A percentile compares a stretch with the other conserved stretches of the same genome.
These are phyloP conservation scores for Venustaconcha ellipsiformis DNA, from an alignment of 1,140 invertebrate genomes.

Conservation along the genomic window DNA sequence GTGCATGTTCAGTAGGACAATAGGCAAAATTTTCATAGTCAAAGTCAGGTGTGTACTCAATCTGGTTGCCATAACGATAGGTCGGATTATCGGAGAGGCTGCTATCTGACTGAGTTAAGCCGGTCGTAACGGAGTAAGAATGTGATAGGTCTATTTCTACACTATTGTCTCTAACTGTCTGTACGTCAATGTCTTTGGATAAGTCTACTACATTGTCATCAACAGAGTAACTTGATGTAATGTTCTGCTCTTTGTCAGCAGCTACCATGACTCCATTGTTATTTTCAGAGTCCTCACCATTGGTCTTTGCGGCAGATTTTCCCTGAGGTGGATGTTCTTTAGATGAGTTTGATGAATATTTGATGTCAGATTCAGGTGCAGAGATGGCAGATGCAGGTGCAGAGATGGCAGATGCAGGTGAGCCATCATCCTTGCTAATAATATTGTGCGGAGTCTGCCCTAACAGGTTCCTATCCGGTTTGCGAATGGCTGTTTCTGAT, in stretches of 20 bases:
- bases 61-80: constrained; percentile 28
- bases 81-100: constrained; percentile 24
- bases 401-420: too few relatives aligned
- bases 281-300: background rate
- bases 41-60: background rate
- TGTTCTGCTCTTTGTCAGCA: background rate
- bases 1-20: background rate
- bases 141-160: background rate
- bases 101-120: constrained; percentile 24
- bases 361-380: too few relatives aligned
- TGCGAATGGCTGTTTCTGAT: too few relatives aligned
- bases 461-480: too few relatives aligned
- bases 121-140: constrained; percentile 6
- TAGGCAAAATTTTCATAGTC: constrained; percentile 13
- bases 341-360: too few relatives aligned
- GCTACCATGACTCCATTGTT: background rate
- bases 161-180: background rate
- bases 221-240: background rate
- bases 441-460: too few relatives aligned
- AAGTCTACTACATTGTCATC: background rate
- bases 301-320: background rate
- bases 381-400: too few relatives aligned
- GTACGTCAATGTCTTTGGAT: background rate
- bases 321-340: too few relatives aligned
- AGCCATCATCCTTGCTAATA: too few relatives aligned